phyloP scores from a whole-genome alignment of 2,113 vertebrate genomes.

The Promerops cafer region DNA sequence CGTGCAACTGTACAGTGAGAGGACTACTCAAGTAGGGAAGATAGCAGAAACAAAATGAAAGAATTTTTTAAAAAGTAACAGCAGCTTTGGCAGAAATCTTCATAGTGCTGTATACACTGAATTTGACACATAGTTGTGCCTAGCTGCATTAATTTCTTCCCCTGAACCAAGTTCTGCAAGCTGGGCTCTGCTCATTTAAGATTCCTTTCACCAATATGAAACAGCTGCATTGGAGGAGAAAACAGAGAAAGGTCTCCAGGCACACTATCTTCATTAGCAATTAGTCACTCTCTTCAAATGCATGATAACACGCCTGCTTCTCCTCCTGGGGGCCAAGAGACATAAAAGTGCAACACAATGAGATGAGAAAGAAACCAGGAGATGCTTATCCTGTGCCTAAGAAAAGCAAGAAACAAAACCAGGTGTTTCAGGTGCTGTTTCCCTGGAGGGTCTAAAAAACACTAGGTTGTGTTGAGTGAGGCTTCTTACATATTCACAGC shows the following conservation, averaged over 20 bases:
- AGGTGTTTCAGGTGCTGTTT: neutral
- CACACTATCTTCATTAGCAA: neutral
- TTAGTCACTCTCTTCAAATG: neutral
- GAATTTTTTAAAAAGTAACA: fast-evolving
- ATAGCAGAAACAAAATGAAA: fast-evolving
- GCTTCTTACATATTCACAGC: neutral
- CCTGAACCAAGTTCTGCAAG: fast-evolving
- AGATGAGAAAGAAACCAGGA: neutral
- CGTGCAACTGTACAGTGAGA: neutral
- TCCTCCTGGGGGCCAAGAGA: neutral
- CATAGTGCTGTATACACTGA: neutral
- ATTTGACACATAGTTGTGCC: neutral
- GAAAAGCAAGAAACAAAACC: neutral
- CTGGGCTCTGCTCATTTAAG: neutral
- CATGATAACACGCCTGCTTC: neutral
- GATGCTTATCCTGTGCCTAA: neutral
- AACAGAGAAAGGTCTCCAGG: neutral
- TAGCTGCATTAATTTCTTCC: neutral
- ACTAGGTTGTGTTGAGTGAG: neutral
- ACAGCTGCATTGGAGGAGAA: neutral
- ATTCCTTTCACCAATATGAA: neutral
- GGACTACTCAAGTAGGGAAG: neutral
- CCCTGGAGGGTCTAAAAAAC: neutral
- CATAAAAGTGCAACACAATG: neutral
- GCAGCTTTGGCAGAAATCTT: neutral